phyloP scores from a whole-genome alignment of 2,888 invertebrate genomes.

The Subacronicta megacephala region DNA sequence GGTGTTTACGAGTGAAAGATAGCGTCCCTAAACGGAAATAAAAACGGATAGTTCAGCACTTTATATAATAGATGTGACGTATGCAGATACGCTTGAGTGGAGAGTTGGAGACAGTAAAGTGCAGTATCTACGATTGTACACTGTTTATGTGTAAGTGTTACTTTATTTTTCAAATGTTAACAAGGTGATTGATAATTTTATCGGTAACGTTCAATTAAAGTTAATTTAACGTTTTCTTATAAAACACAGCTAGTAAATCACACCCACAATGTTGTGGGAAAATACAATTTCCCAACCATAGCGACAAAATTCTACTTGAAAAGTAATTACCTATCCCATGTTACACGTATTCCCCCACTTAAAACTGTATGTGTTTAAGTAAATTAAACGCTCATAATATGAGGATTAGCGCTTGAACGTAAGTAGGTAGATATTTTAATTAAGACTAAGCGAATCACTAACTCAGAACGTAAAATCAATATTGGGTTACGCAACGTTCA shows the following conservation, averaged over 20 bases:
- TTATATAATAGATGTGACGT: conserved; percentile 35
- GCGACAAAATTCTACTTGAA: no score
- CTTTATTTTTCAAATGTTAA: conserved; percentile 26
- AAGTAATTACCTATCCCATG: conserved; percentile 24
- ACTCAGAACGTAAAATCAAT: conserved; percentile 35
- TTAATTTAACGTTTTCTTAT: conserved; percentile 15
- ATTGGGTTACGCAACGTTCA: conserved; percentile 21
- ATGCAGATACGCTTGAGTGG: conserved; percentile 18
- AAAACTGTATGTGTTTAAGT: no score
- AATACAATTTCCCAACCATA: not conserved
- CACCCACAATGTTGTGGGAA: not conserved
- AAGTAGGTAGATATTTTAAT: conserved; percentile 16
- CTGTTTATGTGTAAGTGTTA: conserved; percentile 22
- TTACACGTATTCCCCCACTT: no score
- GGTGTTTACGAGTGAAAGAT: conserved; percentile 66
- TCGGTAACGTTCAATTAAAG: conserved; percentile 26
- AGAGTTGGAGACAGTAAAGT: conserved; percentile 1
- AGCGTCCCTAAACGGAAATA: conserved; percentile 53
- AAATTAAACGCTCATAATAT: no score
- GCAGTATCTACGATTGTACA: conserved; percentile 17
- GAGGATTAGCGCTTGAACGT: conserved; percentile 24
- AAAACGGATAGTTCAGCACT: conserved; percentile 57
- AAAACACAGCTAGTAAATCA: not conserved
- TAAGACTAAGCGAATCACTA: conserved; percentile 13
- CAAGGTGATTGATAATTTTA: conserved; percentile 33